phyloP scores from a whole-genome alignment of 1,140 invertebrate genomes.

The Drosophila ananassae region DNA sequence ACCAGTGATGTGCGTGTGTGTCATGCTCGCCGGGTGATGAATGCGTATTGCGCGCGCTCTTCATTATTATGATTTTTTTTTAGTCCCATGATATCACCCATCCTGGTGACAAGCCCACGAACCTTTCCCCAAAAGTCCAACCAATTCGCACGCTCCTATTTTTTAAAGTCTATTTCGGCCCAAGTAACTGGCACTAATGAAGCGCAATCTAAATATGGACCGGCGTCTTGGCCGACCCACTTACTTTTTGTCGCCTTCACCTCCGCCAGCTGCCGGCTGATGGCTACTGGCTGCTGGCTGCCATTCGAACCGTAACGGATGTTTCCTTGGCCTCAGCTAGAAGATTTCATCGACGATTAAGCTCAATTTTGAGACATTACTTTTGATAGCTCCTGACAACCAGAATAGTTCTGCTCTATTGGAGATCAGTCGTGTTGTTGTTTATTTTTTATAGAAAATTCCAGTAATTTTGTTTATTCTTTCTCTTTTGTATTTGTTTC shows the following conservation, averaged over 20 bases:
- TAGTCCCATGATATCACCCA: slow-evolving; percentile 38
- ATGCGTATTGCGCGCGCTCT: slow-evolving; percentile 10
- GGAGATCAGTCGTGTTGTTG: slow-evolving; percentile 21
- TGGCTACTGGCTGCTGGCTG: background rate
- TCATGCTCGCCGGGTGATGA: slow-evolving; percentile 10
- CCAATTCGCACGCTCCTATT: slow-evolving; percentile 56
- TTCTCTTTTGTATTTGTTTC: slow-evolving; percentile 4
- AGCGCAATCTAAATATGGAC: slow-evolving; percentile 69
- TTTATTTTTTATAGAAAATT: slow-evolving; percentile 2
- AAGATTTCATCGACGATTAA: slow-evolving; percentile 65
- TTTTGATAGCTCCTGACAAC: slow-evolving; percentile 42
- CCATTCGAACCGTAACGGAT: slow-evolving; percentile 42
- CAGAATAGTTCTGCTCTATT: slow-evolving; percentile 50
- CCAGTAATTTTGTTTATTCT: background rate
- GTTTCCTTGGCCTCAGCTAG: slow-evolving; percentile 29
- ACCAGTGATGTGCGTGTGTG: slow-evolving; percentile 23
- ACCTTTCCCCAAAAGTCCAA: slow-evolving; percentile 30
- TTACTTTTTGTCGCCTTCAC: slow-evolving; percentile 58
- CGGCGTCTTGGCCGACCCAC: slow-evolving; percentile 47
- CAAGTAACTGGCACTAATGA: slow-evolving; percentile 43
- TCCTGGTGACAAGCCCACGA: slow-evolving; percentile 46
- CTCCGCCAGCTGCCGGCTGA: slow-evolving; percentile 11
- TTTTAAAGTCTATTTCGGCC: slow-evolving; percentile 63
- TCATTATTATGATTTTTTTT: background rate
- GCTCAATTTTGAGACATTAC: slow-evolving; percentile 72